phyloP scores from a whole-genome alignment of 1,140 invertebrate species.

The Orussus abietinus region DNA sequence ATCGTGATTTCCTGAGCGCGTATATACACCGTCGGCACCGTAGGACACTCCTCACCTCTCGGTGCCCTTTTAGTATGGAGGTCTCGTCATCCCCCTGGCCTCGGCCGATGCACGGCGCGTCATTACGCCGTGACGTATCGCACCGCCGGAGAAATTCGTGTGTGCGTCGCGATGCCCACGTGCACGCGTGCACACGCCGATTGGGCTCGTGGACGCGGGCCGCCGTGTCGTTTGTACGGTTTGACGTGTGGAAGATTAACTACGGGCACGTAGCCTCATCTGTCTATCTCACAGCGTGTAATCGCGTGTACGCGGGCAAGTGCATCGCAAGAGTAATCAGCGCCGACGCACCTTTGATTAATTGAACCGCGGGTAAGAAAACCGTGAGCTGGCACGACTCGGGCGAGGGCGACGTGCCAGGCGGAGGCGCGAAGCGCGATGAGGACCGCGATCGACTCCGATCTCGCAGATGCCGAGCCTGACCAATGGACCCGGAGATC shows the following conservation, averaged over 20 bases:
- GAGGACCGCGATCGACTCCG: too few species aligned
- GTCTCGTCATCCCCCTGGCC: background rate
- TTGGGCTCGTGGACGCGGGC: slow-evolving; percentile 8
- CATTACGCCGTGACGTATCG: slow-evolving; percentile 13
- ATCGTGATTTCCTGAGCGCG: slow-evolving; percentile 38
- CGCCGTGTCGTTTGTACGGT: slow-evolving; percentile 34
- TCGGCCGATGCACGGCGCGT: slow-evolving; percentile 4
- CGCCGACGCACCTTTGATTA: slow-evolving; percentile 39
- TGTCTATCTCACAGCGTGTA: slow-evolving; percentile 45
- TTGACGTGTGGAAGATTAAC: slow-evolving; percentile 48
- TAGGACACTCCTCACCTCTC: too few species aligned
- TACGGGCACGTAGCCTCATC: slow-evolving; percentile 41
- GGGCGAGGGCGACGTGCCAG: too few species aligned
- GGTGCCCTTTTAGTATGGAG: background rate
- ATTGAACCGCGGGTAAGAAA: slow-evolving; percentile 28
- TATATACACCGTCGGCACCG: too few species aligned
- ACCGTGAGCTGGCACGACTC: too few species aligned
- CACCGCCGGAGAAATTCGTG: slow-evolving; percentile 2
- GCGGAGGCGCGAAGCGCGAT: too few species aligned
- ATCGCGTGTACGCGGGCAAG: slow-evolving; percentile 44
- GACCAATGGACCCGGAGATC: too few species aligned
- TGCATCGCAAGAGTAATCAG: slow-evolving; percentile 47
- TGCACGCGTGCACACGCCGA: slow-evolving; percentile 8
- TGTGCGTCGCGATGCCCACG: slow-evolving; percentile 1
- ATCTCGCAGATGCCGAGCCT: too few species aligned